Percentiles rank a stretch among this genome's conserved stretches.
phyloP scores from a whole-genome alignment of 2,113 vertebrate genomes.

The Pao palembangensis region DNA sequence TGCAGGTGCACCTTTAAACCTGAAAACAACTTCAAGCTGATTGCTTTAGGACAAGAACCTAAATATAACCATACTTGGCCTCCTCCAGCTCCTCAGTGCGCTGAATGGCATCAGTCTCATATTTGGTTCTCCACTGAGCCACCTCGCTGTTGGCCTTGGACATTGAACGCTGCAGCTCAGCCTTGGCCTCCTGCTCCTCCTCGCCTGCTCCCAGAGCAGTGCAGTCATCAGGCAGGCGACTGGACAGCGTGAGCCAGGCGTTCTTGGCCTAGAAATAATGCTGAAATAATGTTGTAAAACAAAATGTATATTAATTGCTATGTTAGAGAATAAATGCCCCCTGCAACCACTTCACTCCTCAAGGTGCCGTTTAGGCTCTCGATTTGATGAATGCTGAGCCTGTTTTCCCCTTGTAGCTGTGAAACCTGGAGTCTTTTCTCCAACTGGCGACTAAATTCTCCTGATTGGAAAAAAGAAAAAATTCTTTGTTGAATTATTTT shows the following conservation, averaged over 20 bases:
- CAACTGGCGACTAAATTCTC: constrained; percentile 75
- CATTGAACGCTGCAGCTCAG: constrained; percentile 57
- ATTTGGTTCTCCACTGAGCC: constrained; percentile 67
- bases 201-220: constrained; percentile 76
- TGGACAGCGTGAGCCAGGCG: constrained; percentile 71
- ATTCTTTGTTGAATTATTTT: background rate
- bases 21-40: background rate
- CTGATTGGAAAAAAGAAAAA: constrained; percentile 40
- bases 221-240: constrained; percentile 71
- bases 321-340: background rate
- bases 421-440: constrained; percentile 76
- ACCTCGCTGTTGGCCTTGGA: constrained; percentile 67
- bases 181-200: constrained; percentile 66
- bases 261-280: constrained; percentile 52
- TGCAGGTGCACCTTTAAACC: too few relatives aligned
- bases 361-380: constrained; percentile 83
- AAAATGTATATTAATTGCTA: background rate
- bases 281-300: background rate
- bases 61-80: constrained; percentile 41
- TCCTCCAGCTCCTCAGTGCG: constrained; percentile 69
- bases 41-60: too few relatives aligned
- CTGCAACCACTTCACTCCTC: constrained; percentile 77
- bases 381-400: constrained; percentile 78
- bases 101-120: constrained; percentile 69
- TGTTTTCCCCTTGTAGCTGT: constrained; percentile 79